Evolutionary conservation across 2,888 invertebrate genomes (phyloP), one percentile per base, ranked within the genome.

Genomic region (Allophyes oxyacanthae): DNA sequence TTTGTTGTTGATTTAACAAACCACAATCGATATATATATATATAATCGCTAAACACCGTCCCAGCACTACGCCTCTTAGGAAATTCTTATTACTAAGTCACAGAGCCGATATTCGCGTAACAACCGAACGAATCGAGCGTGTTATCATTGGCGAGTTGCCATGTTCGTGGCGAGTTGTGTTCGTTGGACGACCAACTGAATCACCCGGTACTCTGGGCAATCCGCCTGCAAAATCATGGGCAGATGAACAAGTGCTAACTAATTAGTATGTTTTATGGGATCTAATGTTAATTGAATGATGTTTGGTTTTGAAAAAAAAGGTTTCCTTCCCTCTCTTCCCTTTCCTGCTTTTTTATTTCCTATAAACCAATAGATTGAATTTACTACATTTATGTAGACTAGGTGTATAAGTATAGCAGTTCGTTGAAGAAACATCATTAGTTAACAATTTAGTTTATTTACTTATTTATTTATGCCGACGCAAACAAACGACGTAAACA

Each of bases 101-200:
- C 34, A 68, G 42, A 34, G 66, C 53, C 64, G 59, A 75, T 71
- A 71, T 73, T 78, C 73, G 77, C 51, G 40, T 61, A 46, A 51
- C 65, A 50, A 28, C n/a, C 40, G 59, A 55, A 64, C 57, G 68
- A 60, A 66, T 70, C 56, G 67, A 56, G 62, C 53, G 57, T 74
- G 73, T 64, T 79, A 60, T 63, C 54, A 37, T 77, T 85, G 85
- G 85, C 80, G 14, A 0, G 26, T 37, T 72, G 84, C 85, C 85
- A 85, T 60, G 34, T 56, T 43, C 58, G 50, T 65, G 79, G 78
- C 74, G 59, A 58, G 76, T 64, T 54, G 49, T 66, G 69, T 64
- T 64, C 72, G 66, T 53, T 67, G 72, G 75, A 57, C 50, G 68
- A 55, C 70, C 77, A 76, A 81, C 72, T 80, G 80, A 81, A 68